These are phyloP conservation scores for Phenacoccus solenopsis DNA, from an alignment of 1,140 invertebrate species.

Conservation along the genomic window DNA sequence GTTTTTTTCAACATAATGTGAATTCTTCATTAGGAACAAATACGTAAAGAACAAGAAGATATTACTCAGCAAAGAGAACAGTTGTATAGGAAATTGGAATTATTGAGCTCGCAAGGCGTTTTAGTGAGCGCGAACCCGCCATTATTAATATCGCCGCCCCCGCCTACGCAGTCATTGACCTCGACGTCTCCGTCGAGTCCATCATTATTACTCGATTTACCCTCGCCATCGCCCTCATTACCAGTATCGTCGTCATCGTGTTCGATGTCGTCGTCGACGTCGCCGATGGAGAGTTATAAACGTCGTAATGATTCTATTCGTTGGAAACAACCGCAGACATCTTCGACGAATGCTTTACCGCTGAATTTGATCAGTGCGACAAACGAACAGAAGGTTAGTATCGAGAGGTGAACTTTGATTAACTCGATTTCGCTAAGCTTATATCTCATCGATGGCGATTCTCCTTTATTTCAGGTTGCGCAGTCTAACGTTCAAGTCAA, in stretches of 20 bases:
- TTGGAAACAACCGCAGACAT: constrained; percentile 27
- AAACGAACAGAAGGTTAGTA: constrained; percentile 60
- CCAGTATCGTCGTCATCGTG: constrained; percentile 5
- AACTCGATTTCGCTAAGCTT: too few species aligned
- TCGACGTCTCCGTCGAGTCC: constrained; percentile 8
- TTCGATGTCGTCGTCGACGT: constrained; percentile 25
- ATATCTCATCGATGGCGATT: not conserved
- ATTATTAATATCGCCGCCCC: constrained; percentile 21
- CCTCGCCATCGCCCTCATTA: not conserved
- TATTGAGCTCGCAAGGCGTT: constrained; percentile 57
- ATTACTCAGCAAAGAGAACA: constrained; percentile 74
- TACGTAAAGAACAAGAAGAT: constrained; percentile 62
- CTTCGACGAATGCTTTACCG: constrained; percentile 37
- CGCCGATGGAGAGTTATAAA: constrained; percentile 25
- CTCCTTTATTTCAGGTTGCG: constrained; percentile 20
- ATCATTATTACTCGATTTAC: constrained; percentile 19
- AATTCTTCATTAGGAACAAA: constrained; percentile 40
- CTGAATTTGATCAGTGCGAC: constrained; percentile 65
- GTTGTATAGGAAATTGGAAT: constrained; percentile 67
- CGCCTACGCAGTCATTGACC: constrained; percentile 19
- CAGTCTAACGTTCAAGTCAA: constrained; percentile 44
- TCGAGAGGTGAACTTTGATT: constrained; percentile 31
- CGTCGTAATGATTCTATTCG: constrained; percentile 28
- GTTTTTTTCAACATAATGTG: too few species aligned
- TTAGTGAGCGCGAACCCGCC: constrained; percentile 32